Conservation (phyloP, 23 tunicate genomes). For the Corella eumyota region DNA sequence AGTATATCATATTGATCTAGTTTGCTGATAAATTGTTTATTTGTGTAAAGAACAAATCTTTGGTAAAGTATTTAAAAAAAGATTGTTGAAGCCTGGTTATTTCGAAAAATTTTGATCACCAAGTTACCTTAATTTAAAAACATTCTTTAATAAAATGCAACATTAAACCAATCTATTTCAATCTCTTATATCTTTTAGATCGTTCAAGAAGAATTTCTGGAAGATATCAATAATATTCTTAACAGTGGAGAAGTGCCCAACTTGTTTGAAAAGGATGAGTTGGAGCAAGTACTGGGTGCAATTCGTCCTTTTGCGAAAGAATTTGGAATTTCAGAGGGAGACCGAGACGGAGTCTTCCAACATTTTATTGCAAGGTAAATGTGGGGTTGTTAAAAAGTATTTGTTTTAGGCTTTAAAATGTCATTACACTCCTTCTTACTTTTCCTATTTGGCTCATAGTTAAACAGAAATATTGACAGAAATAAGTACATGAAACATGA, state of each 20-base stretch:
- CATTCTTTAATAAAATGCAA: too few species aligned
- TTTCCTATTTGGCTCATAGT: background rate
- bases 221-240: slow-evolving; percentile 96
- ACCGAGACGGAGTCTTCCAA: slow-evolving; percentile 92
- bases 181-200: too few species aligned
- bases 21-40: too few species aligned
- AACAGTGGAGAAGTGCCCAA: slow-evolving; percentile 99
- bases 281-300: slow-evolving; percentile 86
- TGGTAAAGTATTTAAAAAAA: too few species aligned
- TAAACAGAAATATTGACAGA: too few species aligned
- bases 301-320: slow-evolving; percentile 86
- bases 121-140: too few species aligned
- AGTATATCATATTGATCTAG: too few species aligned
- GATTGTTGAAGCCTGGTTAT: too few species aligned
- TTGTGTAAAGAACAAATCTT: too few species aligned
- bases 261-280: slow-evolving; percentile 92
- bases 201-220: slow-evolving; percentile 95
- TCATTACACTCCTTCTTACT: background rate
- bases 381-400: background rate
- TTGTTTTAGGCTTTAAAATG: background rate
- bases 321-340: slow-evolving; percentile 79
- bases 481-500: too few species aligned
- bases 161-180: too few species aligned
- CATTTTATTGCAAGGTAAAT: slow-evolving; percentile 90
- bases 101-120: too few species aligned